Base-by-base conservation (phyloP, 2,797 vertebrate genomes). In the Tenualosa ilisha region DNA sequence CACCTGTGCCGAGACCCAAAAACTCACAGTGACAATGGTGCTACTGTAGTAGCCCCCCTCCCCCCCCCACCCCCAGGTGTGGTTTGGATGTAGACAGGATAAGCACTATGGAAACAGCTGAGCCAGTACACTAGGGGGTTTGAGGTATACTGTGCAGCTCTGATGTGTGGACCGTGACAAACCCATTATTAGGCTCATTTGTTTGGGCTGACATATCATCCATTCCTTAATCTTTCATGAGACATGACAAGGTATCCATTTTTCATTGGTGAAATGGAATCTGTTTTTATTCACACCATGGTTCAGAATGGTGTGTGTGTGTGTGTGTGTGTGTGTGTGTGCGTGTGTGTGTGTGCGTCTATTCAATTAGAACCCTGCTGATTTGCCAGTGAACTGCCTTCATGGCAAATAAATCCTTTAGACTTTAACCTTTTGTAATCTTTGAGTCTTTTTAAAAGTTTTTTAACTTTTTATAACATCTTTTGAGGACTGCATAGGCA, bases 201-300 rank as follows among this genome's bases (percentile, higher is more conserved):
- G 37, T 79, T 79, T 40, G 37, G 72, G 40, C 15, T 79, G 72
- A 79, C 72, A 79, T 79, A 79, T 79, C 72, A 79, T 79, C 72
- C 72, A 79, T 20, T 22, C 37, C 13, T 79, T 79, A 79, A 79
- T 79, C 37, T 79, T 79, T 79, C 13, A 79, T 79, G 37, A 79
- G 72, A 79, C 72, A 79, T 79, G 72, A 79, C 72, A 79, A 79
- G 72, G 72, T 79, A 79, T 79, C 37, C 37, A 79, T 79, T 22
- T 79, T 79, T 43, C 72, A 46, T 79, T 7, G 17, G 72, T 79
- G 72, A 79, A 79, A 79, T 79, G 72, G 46, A 79, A 79, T 79
- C 72, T 40, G 20, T 46, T 79, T 79, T 46, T 43, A 46, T 79
- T 79, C 72, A 79, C 72, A 79, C 72, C 20, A 46, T 0, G 72